Conservation (phyloP, 1,140 invertebrate species). For the Sarcophaga bullata region DNA sequence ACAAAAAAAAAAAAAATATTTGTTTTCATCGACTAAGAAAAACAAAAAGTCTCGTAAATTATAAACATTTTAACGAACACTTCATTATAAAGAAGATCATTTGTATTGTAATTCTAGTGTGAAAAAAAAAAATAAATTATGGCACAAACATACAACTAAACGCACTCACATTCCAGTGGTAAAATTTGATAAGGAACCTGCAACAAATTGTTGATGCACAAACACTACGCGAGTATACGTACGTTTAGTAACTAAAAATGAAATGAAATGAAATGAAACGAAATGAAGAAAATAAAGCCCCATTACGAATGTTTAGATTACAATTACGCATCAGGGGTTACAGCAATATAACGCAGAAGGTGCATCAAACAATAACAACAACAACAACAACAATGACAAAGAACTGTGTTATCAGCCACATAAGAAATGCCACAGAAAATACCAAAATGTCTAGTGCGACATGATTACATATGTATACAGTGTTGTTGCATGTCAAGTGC, state of each 20-base stretch:
- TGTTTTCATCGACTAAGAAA: not conserved
- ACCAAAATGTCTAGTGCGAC: slow-evolving; percentile 30
- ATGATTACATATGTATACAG: not conserved
- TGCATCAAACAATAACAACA: not conserved
- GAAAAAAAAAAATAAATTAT: slow-evolving; percentile 16
- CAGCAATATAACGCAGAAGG: no score
- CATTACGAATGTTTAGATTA: slow-evolving; percentile 43
- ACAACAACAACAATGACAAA: not conserved
- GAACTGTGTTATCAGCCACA: not conserved
- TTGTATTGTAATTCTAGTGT: slow-evolving; percentile 10
- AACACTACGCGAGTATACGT: no score
- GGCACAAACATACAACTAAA: not conserved
- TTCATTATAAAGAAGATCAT: slow-evolving; percentile 40
- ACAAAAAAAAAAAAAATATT: slow-evolving; percentile 6
- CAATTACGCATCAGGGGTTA: slow-evolving; percentile 33
- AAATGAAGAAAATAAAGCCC: slow-evolving; percentile 20
- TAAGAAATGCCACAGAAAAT: not conserved
- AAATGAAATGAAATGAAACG: no score
- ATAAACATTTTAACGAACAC: slow-evolving; percentile 40
- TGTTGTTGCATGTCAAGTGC: not conserved
- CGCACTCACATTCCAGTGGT: not conserved
- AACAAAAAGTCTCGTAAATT: slow-evolving; percentile 35
- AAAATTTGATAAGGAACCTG: not conserved
- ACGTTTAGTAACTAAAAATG: no score
- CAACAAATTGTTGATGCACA: not conserved